A percentile compares a stretch with the other conserved stretches of the same genome.
Conservation (phyloP, 2,797 vertebrate genomes). For the Hemitrygon akajei region DNA sequence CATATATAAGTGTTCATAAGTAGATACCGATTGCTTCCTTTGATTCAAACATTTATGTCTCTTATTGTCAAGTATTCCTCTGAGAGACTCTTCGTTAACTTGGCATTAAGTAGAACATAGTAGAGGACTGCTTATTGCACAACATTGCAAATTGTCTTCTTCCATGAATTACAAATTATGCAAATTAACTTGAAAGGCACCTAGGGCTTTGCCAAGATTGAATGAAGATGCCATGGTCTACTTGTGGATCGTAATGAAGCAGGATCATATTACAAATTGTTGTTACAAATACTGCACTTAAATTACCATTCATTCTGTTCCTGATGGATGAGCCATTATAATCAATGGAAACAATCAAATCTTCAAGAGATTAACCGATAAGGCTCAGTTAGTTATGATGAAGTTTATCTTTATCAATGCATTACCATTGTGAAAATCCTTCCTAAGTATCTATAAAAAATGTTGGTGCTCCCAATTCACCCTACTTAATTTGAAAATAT, state of each 20-base stretch:
- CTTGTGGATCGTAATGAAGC: neutral
- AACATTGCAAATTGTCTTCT: conserved; percentile 11
- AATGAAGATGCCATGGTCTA: neutral
- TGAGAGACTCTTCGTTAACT: conserved; percentile 13
- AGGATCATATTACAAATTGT: conserved; percentile 16
- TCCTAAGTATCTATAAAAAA: neutral
- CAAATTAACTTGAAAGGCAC: neutral
- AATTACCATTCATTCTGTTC: conserved; percentile 1
- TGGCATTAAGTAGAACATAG: neutral
- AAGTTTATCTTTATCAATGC: neutral
- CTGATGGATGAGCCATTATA: conserved; percentile 27
- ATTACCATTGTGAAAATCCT: neutral
- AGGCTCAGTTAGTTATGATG: neutral
- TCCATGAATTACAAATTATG: conserved; percentile 15
- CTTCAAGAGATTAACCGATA: neutral
- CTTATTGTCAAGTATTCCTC: conserved; percentile 16
- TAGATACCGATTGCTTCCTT: conserved; percentile 12
- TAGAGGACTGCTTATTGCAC: neutral
- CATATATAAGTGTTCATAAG: conserved; percentile 5
- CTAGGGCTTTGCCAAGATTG: conserved; percentile 11
- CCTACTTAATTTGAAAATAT: neutral
- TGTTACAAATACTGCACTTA: neutral
- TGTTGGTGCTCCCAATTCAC: neutral
- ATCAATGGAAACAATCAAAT: neutral
- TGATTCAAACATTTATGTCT: neutral